Conservation (phyloP, 1,140 invertebrate species). For the Lutraria rhynchaena region DNA sequence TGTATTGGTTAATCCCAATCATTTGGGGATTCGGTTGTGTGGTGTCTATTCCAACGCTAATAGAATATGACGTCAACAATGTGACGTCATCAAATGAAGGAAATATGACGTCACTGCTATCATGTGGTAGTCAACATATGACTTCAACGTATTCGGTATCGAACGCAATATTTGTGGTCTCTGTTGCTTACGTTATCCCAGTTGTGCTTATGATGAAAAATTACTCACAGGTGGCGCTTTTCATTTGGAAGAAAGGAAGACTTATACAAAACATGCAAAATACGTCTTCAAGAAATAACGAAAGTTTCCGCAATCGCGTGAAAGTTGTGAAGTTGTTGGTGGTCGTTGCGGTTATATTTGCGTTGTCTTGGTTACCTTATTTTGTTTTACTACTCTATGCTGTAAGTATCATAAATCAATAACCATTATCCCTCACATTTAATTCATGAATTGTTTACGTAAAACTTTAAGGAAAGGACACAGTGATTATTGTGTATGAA, state of each 20-base stretch:
- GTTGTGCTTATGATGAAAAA: conserved; percentile 57
- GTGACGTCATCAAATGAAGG: not conserved
- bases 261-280: not conserved
- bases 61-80: conserved; percentile 58
- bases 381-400: conserved; percentile 62
- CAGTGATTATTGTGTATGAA: too few species aligned
- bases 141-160: conserved; percentile 31
- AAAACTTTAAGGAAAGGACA: too few species aligned
- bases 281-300: not conserved
- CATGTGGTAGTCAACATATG: conserved; percentile 54
- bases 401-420: conserved; percentile 62
- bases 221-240: conserved; percentile 58
- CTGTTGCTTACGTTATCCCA: conserved; percentile 64
- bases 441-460: too few species aligned
- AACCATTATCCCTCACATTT: too few species aligned
- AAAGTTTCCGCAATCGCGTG: conserved; percentile 49
- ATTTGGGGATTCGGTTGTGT: conserved; percentile 61
- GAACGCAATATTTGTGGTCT: conserved; percentile 55
- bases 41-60: conserved; percentile 58
- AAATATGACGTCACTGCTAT: conserved; percentile 27
- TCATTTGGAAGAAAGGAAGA: conserved; percentile 53
- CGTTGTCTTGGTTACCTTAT: conserved; percentile 70
- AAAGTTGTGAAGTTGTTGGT: conserved; percentile 70
- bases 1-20: conserved; percentile 37
- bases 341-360: conserved; percentile 66